A percentile compares a stretch with the other conserved stretches of the same genome.
These are phyloP conservation scores for Nicator chloris DNA, from an alignment of 2,113 vertebrate genomes.

Conservation along the genomic window DNA sequence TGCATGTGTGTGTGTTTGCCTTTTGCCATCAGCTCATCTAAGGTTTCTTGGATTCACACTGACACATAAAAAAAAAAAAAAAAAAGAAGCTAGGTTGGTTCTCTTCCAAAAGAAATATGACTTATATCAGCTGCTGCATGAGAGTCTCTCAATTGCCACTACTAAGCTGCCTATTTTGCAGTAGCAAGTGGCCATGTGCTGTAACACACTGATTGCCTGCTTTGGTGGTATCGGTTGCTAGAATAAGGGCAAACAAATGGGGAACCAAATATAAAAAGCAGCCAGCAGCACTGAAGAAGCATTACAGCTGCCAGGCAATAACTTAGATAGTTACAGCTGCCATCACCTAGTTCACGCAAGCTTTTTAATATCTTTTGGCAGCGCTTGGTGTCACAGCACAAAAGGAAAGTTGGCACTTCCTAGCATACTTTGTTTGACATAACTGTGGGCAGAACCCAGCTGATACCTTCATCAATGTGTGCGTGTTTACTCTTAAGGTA, in stretches of 20 bases:
- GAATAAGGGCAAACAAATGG: conserved; percentile 79
- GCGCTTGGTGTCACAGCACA: conserved; percentile 77
- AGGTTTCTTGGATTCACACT: conserved; percentile 73
- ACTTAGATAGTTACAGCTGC: conserved; percentile 85
- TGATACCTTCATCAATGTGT: conserved; percentile 79
- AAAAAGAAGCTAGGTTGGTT: conserved; percentile 43
- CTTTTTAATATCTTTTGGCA: conserved; percentile 88
- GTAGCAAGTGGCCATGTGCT: conserved; percentile 67
- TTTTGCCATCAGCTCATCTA: conserved; percentile 41
- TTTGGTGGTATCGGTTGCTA: conserved; percentile 70
- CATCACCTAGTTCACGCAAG: conserved; percentile 83
- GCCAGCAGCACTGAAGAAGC: conserved; percentile 77
- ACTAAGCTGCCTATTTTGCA: conserved; percentile 63
- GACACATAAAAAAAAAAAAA: conserved; percentile 48
- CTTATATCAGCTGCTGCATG: conserved; percentile 71
- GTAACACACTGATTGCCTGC: conserved; percentile 61
- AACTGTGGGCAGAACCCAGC: conserved; percentile 83
- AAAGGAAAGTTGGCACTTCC: conserved; percentile 82
- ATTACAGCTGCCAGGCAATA: conserved; percentile 83
- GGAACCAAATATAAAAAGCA: conserved; percentile 70
- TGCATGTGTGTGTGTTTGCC: conserved; percentile 17
- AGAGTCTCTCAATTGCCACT: conserved; percentile 57
- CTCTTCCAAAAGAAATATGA: conserved; percentile 74
- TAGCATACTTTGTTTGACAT: conserved; percentile 84
- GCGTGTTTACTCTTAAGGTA: conserved; percentile 76